Evolutionary conservation across 2,797 vertebrate species (phyloP), one percentile per base, ranked within the genome.

Genomic region (Macropodus opercularis): DNA sequence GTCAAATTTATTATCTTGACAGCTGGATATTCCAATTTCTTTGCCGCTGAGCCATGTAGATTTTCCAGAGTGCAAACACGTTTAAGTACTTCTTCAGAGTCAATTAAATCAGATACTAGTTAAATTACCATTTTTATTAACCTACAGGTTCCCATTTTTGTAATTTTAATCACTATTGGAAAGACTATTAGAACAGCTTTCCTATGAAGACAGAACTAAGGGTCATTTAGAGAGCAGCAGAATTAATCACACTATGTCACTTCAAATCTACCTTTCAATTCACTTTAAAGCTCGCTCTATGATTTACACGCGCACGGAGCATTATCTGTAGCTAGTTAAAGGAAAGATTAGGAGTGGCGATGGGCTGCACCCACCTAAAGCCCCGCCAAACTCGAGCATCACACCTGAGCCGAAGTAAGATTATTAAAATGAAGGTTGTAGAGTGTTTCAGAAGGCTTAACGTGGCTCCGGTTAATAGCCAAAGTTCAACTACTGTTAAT

Each of bases 121-220:
- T 90, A 85, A 90, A 90, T 91, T 91, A 89, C 77, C 84, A 91
- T 90, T 90, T 91, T 84, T 89, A 90, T 91, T 92, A 88, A 91
- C 85, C 84, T 80, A 81, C 70, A 87, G 83, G 85, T 91, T 89
- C 88, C 83, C 75, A 85, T 85, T 87, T 87, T 77, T 81, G 71
- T 84, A 78, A 86, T 91, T 91, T 89, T 85, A 90, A 91, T 89
- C 77, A 78, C 80, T 85, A 77, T 86, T 79, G 81, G 79, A 87
- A 89, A 87, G 79, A 90, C 83, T 86, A 83, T 90, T 89, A 90
- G 77, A 85, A 64, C 71, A 41, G 79, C 75, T 86, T 87, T 77
- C 58, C 82, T 69, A 60, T 83, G 80, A 89, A 85, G 77, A 85
- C 78, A 81, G 80, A 89, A 75, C 77, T 59, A 71, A 76, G 85